Percentiles rank a stretch among this genome's conserved stretches.
Evolutionary conservation across 2,888 invertebrate species (phyloP).

Genomic region (Axea sp.): DNA sequence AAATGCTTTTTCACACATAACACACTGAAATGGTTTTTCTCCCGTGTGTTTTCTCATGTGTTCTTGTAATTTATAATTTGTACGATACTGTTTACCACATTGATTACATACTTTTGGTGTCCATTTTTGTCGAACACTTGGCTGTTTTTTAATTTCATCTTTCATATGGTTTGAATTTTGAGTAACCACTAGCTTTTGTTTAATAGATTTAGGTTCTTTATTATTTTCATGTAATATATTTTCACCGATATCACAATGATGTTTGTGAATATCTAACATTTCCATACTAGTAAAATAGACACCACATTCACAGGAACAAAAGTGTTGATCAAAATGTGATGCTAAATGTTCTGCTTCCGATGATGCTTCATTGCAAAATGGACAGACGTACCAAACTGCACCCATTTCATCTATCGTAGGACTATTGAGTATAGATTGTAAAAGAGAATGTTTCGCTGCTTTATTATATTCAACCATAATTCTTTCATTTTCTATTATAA

Average conservation of each 20-base stretch:
- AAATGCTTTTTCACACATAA: constrained; percentile 82
- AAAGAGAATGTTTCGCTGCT: constrained; percentile 69
- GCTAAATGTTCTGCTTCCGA: constrained; percentile 71
- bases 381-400: constrained; percentile 75
- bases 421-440: constrained; percentile 72
- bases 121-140: constrained; percentile 75
- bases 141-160: constrained; percentile 69
- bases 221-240: constrained; percentile 56
- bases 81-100: constrained; percentile 82
- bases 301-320: constrained; percentile 77
- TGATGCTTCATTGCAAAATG: constrained; percentile 77
- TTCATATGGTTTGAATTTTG: constrained; percentile 60
- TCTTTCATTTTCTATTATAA: constrained; percentile 64
- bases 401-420: constrained; percentile 75
- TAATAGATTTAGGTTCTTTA: constrained; percentile 32
- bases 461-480: constrained; percentile 75
- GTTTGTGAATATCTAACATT: constrained; percentile 75
- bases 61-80: constrained; percentile 82
- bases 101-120: constrained; percentile 81
- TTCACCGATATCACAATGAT: constrained; percentile 68
- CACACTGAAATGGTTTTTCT: constrained; percentile 82
- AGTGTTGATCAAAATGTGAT: constrained; percentile 75
- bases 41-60: constrained; percentile 83
- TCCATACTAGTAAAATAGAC: constrained; percentile 80
- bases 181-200: constrained; percentile 23